Conservation (phyloP, 2,113 vertebrate genomes). For the Thryonomys swinderianus region DNA sequence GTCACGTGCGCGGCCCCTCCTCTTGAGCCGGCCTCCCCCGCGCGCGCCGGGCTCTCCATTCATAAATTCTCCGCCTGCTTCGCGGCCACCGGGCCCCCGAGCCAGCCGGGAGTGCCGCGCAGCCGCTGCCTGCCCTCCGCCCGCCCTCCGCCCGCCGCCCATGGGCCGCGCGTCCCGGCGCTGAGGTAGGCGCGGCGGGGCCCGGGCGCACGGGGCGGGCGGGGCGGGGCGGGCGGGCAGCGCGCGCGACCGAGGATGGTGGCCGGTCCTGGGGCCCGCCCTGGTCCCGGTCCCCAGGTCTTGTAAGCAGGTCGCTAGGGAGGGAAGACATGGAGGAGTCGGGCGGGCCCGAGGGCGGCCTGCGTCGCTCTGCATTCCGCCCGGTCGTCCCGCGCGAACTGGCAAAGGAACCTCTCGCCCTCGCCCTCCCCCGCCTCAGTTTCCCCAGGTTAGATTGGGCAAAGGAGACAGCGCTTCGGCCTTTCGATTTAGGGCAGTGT, state of each 20-base stretch:
- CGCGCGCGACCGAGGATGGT: background rate
- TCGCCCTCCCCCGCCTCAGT: slow-evolving; percentile 47
- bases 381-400: background rate
- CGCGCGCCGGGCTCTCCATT: slow-evolving; percentile 77
- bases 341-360: background rate
- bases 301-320: background rate
- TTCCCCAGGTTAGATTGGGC: slow-evolving; percentile 3
- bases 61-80: slow-evolving; percentile 77
- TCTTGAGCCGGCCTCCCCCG: slow-evolving; percentile 65
- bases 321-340: background rate
- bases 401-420: background rate
- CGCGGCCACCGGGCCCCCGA: slow-evolving; percentile 53
- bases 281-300: background rate
- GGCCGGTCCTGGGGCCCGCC: background rate
- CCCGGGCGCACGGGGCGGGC: slow-evolving; percentile 51
- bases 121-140: slow-evolving; percentile 43
- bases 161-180: slow-evolving; percentile 70
- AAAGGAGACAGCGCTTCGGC: background rate
- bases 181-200: slow-evolving; percentile 79
- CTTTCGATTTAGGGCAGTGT: background rate
- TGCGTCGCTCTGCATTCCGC: background rate
- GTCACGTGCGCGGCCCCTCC: slow-evolving; percentile 82
- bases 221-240: background rate
- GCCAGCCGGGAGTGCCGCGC: slow-evolving; percentile 63
- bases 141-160: slow-evolving; percentile 46